A percentile compares a stretch with the other conserved stretches of the same genome.
These are phyloP conservation scores for Entosphenus tridentatus DNA, from an alignment of 2,113 vertebrate genomes.

Conservation along the genomic window DNA sequence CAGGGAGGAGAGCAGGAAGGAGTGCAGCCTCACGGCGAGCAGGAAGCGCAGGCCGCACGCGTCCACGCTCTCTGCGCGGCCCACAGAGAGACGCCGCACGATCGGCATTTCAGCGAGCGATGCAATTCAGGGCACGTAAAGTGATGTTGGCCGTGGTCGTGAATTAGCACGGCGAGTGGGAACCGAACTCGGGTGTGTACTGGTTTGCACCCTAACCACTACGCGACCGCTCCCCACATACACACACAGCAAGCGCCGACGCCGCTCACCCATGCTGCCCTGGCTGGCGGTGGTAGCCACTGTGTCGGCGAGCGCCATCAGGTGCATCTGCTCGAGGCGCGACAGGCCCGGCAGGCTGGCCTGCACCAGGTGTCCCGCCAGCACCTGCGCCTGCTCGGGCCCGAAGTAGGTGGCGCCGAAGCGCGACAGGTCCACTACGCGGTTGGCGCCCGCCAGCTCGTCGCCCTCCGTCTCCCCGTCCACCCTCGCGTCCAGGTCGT, in stretches of 20 bases:
- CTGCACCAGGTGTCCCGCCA: constrained; percentile 94
- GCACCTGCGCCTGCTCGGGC: constrained; percentile 72
- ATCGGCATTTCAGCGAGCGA: too few relatives aligned
- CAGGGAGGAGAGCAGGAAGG: constrained; percentile 75
- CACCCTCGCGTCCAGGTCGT: constrained; percentile 14
- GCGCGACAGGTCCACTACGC: constrained; percentile 46
- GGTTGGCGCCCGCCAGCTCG: too few relatives aligned
- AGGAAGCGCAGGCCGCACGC: constrained; percentile 80
- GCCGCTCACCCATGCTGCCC: too few relatives aligned
- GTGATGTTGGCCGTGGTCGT: too few relatives aligned
- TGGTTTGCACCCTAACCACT: too few relatives aligned
- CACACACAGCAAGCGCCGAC: too few relatives aligned
- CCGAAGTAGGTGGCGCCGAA: constrained; percentile 86
- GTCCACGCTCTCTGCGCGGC: constrained; percentile 30
- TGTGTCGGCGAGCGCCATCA: constrained; percentile 84
- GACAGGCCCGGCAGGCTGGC: constrained; percentile 88
- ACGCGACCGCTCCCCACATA: too few relatives aligned
- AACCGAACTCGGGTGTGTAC: too few relatives aligned
- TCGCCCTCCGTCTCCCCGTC: too few relatives aligned
- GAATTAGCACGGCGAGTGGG: too few relatives aligned
- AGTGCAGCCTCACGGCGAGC: constrained; percentile 85
- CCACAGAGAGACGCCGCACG: too few relatives aligned
- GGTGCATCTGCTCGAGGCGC: constrained; percentile 90
- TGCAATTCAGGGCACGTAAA: too few relatives aligned
- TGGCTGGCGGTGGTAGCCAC: constrained; percentile 44